These are phyloP conservation scores for Scaptodrosophila lebanonensis DNA, from an alignment of 1,140 invertebrate genomes.

Conservation along the genomic window DNA sequence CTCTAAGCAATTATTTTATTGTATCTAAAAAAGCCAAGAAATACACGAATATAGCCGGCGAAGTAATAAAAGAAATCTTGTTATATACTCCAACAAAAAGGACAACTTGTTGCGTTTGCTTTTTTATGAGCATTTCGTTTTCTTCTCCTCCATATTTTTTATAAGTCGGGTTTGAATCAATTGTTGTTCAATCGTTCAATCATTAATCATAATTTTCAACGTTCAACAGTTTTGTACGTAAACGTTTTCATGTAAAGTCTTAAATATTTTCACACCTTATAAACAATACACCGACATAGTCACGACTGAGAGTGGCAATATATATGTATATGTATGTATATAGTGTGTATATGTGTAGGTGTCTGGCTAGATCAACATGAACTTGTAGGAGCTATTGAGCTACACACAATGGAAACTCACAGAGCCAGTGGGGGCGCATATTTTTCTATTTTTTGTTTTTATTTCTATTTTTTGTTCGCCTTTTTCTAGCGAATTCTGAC, in stretches of 20 bases:
- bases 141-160: no score
- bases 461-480: constrained; percentile 20
- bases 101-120: constrained; percentile 59
- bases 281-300: constrained; percentile 75
- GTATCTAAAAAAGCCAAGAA: constrained; percentile 27
- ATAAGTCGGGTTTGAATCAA: constrained; percentile 12
- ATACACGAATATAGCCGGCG: constrained; percentile 13
- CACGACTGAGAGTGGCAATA: constrained; percentile 15
- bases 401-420: constrained; percentile 43
- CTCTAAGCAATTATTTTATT: constrained; percentile 63
- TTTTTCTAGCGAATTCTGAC: constrained; percentile 72
- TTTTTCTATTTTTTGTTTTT: constrained; percentile 16
- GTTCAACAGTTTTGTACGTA: constrained; percentile 76
- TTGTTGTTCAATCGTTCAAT: constrained; percentile 57
- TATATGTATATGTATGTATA: no score
- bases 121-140: constrained; percentile 8
- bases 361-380: not conserved
- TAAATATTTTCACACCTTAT: constrained; percentile 77
- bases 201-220: constrained; percentile 77
- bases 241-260: constrained; percentile 73
- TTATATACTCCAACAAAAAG: constrained; percentile 33
- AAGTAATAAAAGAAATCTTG: constrained; percentile 13
- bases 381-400: constrained; percentile 60
- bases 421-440: constrained; percentile 52
- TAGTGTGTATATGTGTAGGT: not conserved